Conservation (phyloP, 2,888 invertebrate species). For the Parapristionchus giblindavisi region DNA sequence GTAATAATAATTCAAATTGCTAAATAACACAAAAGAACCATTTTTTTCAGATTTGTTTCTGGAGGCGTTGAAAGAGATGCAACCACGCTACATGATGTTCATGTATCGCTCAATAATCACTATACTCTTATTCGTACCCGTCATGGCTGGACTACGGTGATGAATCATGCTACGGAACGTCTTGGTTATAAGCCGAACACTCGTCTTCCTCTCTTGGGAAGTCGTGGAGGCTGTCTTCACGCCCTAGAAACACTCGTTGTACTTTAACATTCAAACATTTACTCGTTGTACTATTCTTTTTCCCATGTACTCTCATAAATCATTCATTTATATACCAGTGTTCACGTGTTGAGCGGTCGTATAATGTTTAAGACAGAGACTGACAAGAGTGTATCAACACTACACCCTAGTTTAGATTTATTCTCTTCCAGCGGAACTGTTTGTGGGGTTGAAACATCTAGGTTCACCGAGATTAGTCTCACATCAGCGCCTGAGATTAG, state of each 20-base stretch:
- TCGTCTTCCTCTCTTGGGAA: neutral
- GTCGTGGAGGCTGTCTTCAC: neutral
- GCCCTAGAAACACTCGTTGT: constrained; percentile 4
- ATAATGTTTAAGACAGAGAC: constrained; percentile 17
- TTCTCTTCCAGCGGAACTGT: constrained; percentile 10
- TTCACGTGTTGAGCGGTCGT: constrained; percentile 25
- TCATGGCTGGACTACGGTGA: neutral
- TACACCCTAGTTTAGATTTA: constrained; percentile 14
- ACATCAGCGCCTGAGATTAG: constrained; percentile 7
- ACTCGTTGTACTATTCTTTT: no score
- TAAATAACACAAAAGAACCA: no score
- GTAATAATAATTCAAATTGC: no score
- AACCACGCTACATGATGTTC: neutral
- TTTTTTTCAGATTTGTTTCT: no score
- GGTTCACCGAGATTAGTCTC: constrained; percentile 20
- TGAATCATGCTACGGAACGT: neutral
- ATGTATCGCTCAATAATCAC: neutral
- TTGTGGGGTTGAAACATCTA: constrained; percentile 15
- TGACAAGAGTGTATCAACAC: constrained; percentile 2
- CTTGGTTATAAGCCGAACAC: neutral
- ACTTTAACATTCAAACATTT: no score
- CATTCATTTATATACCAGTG: neutral
- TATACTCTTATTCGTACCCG: neutral
- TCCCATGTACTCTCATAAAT: neutral
- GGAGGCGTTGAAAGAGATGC: no score